phyloP scores from a whole-genome alignment of 2,888 invertebrate species.

The Drosophila incognita region DNA sequence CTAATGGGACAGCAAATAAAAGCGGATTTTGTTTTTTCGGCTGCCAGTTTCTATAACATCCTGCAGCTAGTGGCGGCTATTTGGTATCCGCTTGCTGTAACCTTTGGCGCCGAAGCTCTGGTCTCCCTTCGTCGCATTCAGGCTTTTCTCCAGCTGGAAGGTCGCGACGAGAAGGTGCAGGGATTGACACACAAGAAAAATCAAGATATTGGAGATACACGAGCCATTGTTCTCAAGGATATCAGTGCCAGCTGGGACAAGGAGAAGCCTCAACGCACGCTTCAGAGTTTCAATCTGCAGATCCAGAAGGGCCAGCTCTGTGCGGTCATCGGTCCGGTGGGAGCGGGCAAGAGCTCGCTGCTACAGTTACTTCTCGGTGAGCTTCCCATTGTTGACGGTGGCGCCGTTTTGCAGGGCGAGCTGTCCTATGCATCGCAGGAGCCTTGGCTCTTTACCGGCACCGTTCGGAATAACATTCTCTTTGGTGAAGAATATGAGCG shows the following conservation, averaged over 20 bases:
- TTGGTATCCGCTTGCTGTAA: slow-evolving; percentile 87
- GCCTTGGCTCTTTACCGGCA: slow-evolving; percentile 89
- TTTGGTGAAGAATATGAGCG: slow-evolving; percentile 89
- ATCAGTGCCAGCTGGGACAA: slow-evolving; percentile 86
- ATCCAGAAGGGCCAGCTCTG: slow-evolving; percentile 89
- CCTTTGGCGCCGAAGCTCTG: slow-evolving; percentile 87
- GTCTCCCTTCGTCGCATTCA: slow-evolving; percentile 86
- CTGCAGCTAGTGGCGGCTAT: slow-evolving; percentile 88
- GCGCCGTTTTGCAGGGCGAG: slow-evolving; percentile 86
- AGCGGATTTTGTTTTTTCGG: slow-evolving; percentile 90
- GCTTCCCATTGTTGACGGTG: slow-evolving; percentile 86
- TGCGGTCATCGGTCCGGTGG: slow-evolving; percentile 95
- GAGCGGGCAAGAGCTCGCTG: slow-evolving; percentile 90
- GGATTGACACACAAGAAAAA: slow-evolving; percentile 79
- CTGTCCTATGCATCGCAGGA: slow-evolving; percentile 89
- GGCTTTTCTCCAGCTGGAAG: slow-evolving; percentile 87
- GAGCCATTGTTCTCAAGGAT: slow-evolving; percentile 84
- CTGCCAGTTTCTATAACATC: slow-evolving; percentile 91
- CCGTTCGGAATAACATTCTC: slow-evolving; percentile 90
- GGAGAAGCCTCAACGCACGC: slow-evolving; percentile 86
- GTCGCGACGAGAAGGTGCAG: slow-evolving; percentile 84
- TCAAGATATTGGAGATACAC: slow-evolving; percentile 60
- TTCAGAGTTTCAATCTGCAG: slow-evolving; percentile 86
- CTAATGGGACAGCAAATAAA: slow-evolving; percentile 88
- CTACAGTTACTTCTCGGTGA: slow-evolving; percentile 87